Evolutionary conservation across 2,888 invertebrate species (phyloP), one percentile per base, ranked within the genome.

Genomic region (Lydus trimaculatus): DNA sequence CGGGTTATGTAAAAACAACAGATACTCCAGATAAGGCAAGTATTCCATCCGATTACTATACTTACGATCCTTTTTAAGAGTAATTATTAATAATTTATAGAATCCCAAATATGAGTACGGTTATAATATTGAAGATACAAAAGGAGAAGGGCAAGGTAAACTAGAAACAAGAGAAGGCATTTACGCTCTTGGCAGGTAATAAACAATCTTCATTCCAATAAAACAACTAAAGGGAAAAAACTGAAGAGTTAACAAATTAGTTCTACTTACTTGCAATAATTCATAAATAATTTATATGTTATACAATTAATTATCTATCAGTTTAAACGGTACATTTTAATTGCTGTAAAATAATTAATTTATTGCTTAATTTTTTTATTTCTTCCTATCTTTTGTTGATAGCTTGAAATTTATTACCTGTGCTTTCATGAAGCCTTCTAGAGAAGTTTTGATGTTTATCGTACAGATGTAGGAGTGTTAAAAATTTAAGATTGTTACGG

Each of bases 51-150:
- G 13, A 58, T 64, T 17, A 20, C 0, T 63, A 6, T 23, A 31
- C 2, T 20, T 31, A n/a, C 4, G 11, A 11, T 17, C n/a, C 28
- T 2, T n/a, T 25, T 17, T n/a, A 11, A n/a, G 25, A 25, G 6
- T 15, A 31, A 48, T 31, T 2, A 56, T 25, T 43, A 4, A 31
- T 15, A 20, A 62, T 31, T 79, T 81, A 17, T 77, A 87, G 87
- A 78, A 84, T 76, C 84, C 88, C 67, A 88, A 87, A 81, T 88
- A 88, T 80, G 84, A 87, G 80, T 88, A 87, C 81, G 85, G 86
- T 61, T 87, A 88, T 75, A 81, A 83, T 52, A 83, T 87, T 63
- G 78, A 79, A 25, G 84, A 84, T 58, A 81, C 83, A 36, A 83
- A 85, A 67, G 87, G 87, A 43, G 72, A 76, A 59, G 74, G 80